Evolutionary conservation across 2,113 vertebrate species (phyloP).

Genomic region (Ciconia stormi): DNA sequence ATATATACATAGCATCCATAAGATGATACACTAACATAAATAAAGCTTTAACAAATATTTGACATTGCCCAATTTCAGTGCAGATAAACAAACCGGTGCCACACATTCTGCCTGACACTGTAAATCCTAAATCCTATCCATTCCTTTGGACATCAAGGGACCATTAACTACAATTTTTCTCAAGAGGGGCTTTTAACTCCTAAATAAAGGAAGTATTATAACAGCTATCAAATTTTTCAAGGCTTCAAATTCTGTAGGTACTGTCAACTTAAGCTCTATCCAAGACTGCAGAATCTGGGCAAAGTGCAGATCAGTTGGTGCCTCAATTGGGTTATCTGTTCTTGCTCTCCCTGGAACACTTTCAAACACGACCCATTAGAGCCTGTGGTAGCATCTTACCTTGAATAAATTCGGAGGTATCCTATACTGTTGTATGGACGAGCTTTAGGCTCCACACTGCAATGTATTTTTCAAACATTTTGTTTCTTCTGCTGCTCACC

Average conservation of each 20-base stretch:
- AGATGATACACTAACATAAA: background rate
- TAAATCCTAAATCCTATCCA: background rate
- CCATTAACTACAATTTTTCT: background rate
- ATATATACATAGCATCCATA: background rate
- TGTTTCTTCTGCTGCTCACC: background rate
- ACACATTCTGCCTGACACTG: background rate
- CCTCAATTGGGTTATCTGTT: background rate
- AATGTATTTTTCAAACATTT: background rate
- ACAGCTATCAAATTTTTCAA: background rate
- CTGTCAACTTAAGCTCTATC: background rate
- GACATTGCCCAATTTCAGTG: background rate
- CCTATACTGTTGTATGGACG: background rate
- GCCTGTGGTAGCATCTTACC: background rate
- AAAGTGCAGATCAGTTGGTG: background rate
- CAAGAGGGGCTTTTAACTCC: background rate
- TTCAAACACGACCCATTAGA: background rate
- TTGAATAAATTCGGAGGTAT: background rate
- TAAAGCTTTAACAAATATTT: background rate
- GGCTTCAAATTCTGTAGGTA: background rate
- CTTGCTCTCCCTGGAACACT: background rate
- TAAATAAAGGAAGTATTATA: background rate
- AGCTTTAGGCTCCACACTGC: background rate
- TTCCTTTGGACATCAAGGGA: background rate
- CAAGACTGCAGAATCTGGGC: background rate
- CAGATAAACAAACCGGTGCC: background rate